Evolutionary conservation across 2,113 vertebrate species (phyloP), one percentile per base, ranked within the genome.

Genomic region (Halichoerus grypus): DNA sequence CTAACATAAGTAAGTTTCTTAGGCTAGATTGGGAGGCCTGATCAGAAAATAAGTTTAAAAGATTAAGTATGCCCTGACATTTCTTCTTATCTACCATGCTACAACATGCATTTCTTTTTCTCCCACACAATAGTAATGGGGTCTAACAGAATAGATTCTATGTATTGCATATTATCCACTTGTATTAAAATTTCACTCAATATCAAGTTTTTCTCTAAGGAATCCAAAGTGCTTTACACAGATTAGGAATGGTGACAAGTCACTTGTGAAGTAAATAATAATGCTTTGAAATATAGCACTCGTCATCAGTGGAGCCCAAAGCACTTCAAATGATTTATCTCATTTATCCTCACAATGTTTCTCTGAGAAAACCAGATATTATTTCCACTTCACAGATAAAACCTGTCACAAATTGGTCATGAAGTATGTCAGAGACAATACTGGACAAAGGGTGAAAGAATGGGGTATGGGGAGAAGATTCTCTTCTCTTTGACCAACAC

Each of bases 231-330:
- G 28, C 55, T 95, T 90, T 90, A 74, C 39, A 94, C 79, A 94
- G 79, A 96, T 71, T 63, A 95, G 14, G 69, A 86, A 90, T 92
- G 67, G 55, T 80, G 83, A 76, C 61, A 69, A 93, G 61, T 94
- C 67, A 71, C 49, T 95, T 94, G 61, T 83, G 84, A 81, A 94
- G 36, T 96, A 95, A 90, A 95, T 87, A 96, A 53, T 87, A 80
- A 94, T 86, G 83, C 79, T 95, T 90, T 92, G 39, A 83, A 95
- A 90, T 97, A 90, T 31, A 69, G n/a, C 55, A 69, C 49, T 97
- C 88, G 61, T 61, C 74, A 90, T 65, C 49, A 33, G 4, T 57
- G 14, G 26, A 83, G 84, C 55, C 90, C 88, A 87, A 93, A 97
- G 19, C 46, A 96, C 93, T 94, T 94, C 74, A 80, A 55, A 69